Conservation (phyloP, 2,113 vertebrate genomes). For the Callorhinus ursinus region DNA sequence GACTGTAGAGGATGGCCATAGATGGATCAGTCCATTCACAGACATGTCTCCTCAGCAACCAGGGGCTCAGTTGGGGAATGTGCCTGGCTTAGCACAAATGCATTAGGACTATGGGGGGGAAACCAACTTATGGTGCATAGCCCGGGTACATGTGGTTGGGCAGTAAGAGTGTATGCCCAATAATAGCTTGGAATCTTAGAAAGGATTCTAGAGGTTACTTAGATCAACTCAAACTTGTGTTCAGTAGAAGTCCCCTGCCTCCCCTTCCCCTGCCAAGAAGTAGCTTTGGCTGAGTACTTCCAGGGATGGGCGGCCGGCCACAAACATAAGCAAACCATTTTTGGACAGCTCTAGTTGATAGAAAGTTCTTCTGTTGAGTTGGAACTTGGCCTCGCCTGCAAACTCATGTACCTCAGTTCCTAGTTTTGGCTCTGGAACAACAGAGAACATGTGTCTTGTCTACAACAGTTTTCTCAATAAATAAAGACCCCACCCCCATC, state of each 20-base stretch:
- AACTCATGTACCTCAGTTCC: not conserved
- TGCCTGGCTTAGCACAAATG: not conserved
- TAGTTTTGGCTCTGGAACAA: not conserved
- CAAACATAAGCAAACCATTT: not conserved
- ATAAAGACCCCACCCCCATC: not conserved
- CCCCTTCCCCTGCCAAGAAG: not conserved
- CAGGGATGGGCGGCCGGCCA: not conserved
- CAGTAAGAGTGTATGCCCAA: not conserved
- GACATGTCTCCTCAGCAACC: not conserved
- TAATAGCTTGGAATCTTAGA: not conserved
- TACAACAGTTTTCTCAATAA: not conserved
- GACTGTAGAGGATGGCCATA: not conserved
- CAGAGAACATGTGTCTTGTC: not conserved
- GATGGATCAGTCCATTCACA: not conserved
- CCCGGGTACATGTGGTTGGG: rapidly evolving
- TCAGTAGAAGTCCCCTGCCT: not conserved
- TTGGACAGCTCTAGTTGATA: not conserved
- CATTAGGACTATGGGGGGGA: rapidly evolving
- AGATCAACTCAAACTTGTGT: not conserved
- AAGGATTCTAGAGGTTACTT: not conserved
- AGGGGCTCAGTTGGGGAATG: not conserved
- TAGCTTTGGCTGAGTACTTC: not conserved
- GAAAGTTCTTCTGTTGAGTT: not conserved
- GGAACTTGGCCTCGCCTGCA: not conserved
- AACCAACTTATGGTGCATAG: not conserved